Base-by-base conservation (phyloP, 2,888 invertebrate genomes). In the Leptinotarsa tumamoca region DNA sequence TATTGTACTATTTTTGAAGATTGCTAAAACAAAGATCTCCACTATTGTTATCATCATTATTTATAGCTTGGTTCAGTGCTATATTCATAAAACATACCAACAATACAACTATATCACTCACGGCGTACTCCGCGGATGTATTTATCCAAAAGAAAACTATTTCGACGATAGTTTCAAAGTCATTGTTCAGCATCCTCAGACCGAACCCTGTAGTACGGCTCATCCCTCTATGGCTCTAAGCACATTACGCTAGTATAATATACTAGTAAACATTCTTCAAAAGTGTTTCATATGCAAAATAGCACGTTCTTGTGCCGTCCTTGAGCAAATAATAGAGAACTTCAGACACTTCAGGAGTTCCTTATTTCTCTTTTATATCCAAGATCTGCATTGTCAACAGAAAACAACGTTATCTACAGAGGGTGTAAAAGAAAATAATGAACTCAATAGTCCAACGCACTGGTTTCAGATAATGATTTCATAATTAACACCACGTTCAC, bases 281-380 rank as follows among this genome's bases (percentile, higher is more conserved):
- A 72, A 72, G 68, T 72, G 72, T 72, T 72, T 72, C 72, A 71
- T 76, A 76, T 76, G 76, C 76, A 76, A 73, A 76, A 71, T 73
- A 73, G 76, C 71, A 76, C 76, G 73, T 76, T 76, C 63, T 70
- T 61, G 76, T 61, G 68, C 73, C 52, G 68, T 73, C 66, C 71
- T 68, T 67, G 63, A 71, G 73, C 76, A 76, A 76, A 76, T 76
- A 71, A 72, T 61, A 63, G 61, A 71, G 76, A 76, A 71, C 70
- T 73, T 73, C 68, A 73, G 63, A 63, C 66, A 71, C 68, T 71
- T 67, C 43, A 15, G 56, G 61, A 70, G 67, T 71, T 76, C 58
- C 68, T 71, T 54, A 61, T 68, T 68, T 76, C 68, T 71, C 68
- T 71, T 71, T 71, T 67, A 17, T 18, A 66, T 18, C 18, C 72